These are phyloP conservation scores for Notoglanidium macrostoma DNA, from an alignment of 2,797 vertebrate species.

Conservation along the genomic window DNA sequence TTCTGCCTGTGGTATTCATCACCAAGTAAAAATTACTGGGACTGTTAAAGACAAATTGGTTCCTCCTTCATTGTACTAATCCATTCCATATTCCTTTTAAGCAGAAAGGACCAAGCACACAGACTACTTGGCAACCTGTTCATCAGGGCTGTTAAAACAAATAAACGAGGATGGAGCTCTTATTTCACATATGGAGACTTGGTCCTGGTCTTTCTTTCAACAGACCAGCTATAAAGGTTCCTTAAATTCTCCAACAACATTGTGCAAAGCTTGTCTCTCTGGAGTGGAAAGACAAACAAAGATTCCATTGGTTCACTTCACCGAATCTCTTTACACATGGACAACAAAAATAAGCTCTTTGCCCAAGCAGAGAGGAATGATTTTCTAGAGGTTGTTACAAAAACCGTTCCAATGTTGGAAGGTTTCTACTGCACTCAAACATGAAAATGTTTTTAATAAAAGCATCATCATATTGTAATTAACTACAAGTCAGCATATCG, in stretches of 20 bases:
- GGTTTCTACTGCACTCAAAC: not conserved
- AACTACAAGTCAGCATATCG: too few relatives aligned
- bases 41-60: constrained; percentile 11
- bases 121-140: constrained; percentile 16
- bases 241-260: not conserved
- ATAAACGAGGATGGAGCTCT: not conserved
- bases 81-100: not conserved
- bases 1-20: not conserved
- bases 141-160: not conserved
- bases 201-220: constrained; percentile 18
- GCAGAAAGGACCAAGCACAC: not conserved
- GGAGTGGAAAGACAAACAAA: constrained; percentile 47
- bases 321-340: constrained; percentile 36
- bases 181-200: constrained; percentile 21
- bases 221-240: constrained; percentile 1
- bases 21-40: constrained; percentile 4
- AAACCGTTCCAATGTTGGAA: not conserved
- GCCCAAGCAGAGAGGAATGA: not conserved
- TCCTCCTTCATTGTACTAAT: not conserved
- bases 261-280: constrained; percentile 18
- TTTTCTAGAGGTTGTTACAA: not conserved
- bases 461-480: not conserved
- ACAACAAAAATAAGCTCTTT: constrained; percentile 21
- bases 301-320: constrained; percentile 12
- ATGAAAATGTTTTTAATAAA: not conserved